phyloP scores from a whole-genome alignment of 2,113 vertebrate species.

The Trogon surrucura region DNA sequence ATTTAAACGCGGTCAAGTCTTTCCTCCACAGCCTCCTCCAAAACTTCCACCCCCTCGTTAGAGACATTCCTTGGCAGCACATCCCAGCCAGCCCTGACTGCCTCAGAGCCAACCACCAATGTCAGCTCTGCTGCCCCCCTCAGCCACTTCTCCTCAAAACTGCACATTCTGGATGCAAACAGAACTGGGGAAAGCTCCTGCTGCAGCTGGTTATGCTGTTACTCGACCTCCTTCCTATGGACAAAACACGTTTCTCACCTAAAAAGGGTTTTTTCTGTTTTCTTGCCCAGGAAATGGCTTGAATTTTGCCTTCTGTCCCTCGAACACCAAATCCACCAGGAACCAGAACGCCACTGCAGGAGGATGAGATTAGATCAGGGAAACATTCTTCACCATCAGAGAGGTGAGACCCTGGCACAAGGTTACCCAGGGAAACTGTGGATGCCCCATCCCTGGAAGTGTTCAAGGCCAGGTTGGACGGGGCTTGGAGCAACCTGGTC shows the following conservation, averaged over 20 bases:
- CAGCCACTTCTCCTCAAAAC: neutral
- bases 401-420: no score
- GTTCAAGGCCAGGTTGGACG: no score
- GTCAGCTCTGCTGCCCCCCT: neutral
- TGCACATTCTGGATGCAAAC: neutral
- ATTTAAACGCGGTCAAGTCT: accelerated
- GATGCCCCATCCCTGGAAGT: no score
- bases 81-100: neutral
- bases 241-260: constrained; percentile 73
- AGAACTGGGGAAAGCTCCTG: neutral
- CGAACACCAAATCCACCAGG: constrained; percentile 95
- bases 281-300: constrained; percentile 94
- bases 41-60: neutral
- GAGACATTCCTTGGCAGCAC: neutral
- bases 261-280: constrained; percentile 95
- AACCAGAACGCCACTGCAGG: constrained; percentile 88
- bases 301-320: constrained; percentile 97
- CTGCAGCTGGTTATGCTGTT: neutral
- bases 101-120: neutral
- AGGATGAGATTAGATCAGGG: neutral
- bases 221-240: neutral
- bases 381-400: no score
- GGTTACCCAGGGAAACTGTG: no score
- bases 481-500: no score
- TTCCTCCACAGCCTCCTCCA: neutral